These are phyloP conservation scores for Amia ocellicauda DNA, from an alignment of 2,113 vertebrate genomes.

Conservation along the genomic window DNA sequence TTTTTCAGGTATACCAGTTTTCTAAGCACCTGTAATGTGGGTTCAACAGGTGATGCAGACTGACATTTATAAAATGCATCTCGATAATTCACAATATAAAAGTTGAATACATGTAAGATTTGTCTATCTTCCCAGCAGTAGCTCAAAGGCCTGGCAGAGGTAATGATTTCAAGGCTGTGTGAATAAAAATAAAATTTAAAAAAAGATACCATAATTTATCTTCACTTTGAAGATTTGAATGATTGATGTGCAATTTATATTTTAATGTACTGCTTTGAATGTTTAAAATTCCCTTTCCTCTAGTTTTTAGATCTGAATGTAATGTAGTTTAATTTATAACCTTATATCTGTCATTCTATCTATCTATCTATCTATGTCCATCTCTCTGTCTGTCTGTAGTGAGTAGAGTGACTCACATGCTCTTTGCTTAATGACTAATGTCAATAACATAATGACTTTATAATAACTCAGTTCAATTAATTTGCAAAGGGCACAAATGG, in stretches of 20 bases:
- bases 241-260: constrained; percentile 59
- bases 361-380: too few relatives aligned
- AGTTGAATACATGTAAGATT: constrained; percentile 43
- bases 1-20: too few relatives aligned
- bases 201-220: constrained; percentile 58
- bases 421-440: too few relatives aligned
- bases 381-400: too few relatives aligned
- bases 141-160: constrained; percentile 44
- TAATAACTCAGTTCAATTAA: too few relatives aligned
- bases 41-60: constrained; percentile 28
- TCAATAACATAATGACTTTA: too few relatives aligned
- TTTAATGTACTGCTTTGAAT: constrained; percentile 46
- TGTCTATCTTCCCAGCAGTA: constrained; percentile 37
- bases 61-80: constrained; percentile 45
- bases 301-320: constrained; percentile 47
- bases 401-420: too few relatives aligned
- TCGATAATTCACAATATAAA: constrained; percentile 58
- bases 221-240: constrained; percentile 33
- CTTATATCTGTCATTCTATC: too few relatives aligned
- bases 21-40: too few relatives aligned
- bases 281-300: constrained; percentile 52
- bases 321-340: too few relatives aligned
- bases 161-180: constrained; percentile 55
- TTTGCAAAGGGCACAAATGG: too few relatives aligned
- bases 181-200: constrained; percentile 37